phyloP scores from a whole-genome alignment of 2,113 vertebrate genomes.

The Actenoides hombroni region DNA sequence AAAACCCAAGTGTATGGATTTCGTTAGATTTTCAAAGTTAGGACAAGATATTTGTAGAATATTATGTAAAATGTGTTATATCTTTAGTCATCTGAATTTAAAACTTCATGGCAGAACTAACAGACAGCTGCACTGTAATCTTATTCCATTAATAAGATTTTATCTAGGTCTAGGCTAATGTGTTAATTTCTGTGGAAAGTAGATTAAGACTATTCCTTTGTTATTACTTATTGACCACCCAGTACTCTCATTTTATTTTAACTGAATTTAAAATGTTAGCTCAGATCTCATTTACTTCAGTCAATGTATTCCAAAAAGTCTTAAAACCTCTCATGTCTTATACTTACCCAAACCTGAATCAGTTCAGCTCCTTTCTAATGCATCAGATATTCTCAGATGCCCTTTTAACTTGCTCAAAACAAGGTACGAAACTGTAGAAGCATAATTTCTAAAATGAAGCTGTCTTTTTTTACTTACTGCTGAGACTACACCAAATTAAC shows the following conservation, averaged over 20 bases:
- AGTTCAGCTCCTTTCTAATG: neutral
- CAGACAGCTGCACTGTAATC: neutral
- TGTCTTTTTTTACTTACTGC: neutral
- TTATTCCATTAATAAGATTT: neutral
- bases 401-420: neutral
- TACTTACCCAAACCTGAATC: neutral
- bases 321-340: neutral
- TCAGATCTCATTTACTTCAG: neutral
- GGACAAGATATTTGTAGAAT: neutral
- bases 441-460: neutral
- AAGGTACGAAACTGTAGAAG: accelerated
- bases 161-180: neutral
- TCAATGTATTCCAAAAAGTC: neutral
- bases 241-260: neutral
- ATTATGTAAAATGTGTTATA: neutral
- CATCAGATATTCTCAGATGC: neutral
- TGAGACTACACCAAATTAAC: neutral
- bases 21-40: neutral
- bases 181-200: neutral
- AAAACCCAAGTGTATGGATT: neutral
- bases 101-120: neutral
- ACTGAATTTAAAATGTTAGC: neutral
- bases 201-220: neutral
- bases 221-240: neutral
- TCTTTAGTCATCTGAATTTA: neutral